A percentile compares a stretch with the other conserved stretches of the same genome.
These are phyloP conservation scores for Plecotus auritus DNA, from an alignment of 2,113 vertebrate genomes.

Conservation along the genomic window DNA sequence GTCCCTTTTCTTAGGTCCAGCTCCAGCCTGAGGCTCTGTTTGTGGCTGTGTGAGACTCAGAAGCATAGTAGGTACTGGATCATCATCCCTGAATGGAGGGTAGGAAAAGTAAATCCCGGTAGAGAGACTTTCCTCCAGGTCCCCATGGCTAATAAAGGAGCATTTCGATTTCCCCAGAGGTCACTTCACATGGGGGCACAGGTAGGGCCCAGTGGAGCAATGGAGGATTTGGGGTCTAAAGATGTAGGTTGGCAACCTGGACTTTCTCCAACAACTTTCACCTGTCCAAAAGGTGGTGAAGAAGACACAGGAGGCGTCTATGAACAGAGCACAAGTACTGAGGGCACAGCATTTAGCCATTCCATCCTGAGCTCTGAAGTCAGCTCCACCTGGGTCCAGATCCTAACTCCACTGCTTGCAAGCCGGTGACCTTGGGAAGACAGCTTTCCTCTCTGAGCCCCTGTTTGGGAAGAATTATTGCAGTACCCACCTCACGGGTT, in stretches of 20 bases:
- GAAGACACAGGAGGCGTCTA: fast-evolving
- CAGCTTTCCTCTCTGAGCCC: background rate
- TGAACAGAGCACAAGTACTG: fast-evolving
- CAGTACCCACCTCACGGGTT: fast-evolving
- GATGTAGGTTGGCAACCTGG: background rate
- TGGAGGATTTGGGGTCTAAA: background rate
- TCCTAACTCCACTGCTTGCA: background rate
- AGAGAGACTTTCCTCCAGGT: fast-evolving
- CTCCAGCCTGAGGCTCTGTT: background rate
- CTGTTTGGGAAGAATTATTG: background rate
- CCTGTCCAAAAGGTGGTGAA: background rate
- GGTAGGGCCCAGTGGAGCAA: fast-evolving
- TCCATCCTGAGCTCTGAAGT: background rate
- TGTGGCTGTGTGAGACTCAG: background rate
- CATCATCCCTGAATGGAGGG: fast-evolving
- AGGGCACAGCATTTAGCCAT: fast-evolving
- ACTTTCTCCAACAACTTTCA: background rate
- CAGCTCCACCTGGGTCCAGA: background rate
- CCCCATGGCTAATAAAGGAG: fast-evolving
- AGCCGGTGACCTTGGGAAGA: fast-evolving
- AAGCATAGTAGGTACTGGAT: fast-evolving
- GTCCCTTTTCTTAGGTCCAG: background rate
- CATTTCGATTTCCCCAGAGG: background rate
- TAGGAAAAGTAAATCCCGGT: fast-evolving
- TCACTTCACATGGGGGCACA: fast-evolving